Evolutionary conservation across 1,140 invertebrate species (phyloP), one percentile per base, ranked within the genome.

Genomic region (Dreissena rostriformis): DNA sequence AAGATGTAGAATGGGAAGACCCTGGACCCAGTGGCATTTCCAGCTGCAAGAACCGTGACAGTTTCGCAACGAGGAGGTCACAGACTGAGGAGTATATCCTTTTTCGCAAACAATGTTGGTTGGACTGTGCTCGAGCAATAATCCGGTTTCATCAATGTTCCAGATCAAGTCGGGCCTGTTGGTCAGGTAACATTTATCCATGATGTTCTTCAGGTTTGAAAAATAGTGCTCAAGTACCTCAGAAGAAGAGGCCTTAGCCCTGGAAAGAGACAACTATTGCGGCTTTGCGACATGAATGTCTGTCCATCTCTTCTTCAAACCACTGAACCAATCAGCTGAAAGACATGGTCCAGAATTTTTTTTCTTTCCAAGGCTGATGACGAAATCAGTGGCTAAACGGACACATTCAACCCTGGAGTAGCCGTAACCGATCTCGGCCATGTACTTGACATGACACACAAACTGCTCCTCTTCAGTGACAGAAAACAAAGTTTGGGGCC

Each of bases 281-380:
- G 96, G 96, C 96, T 97, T 96, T 96, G 96, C 95, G 96, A 97
- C 94, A 7, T n/a, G 10, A 11, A 97, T 96, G 96, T 96, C 24
- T 28, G 68, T 6, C 12, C 51, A 19, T 7, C 68, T 26, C 11
- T 7, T n/a, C n/a, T n/a, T n/a, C n/a, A n/a, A n/a, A n/a, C n/a
- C n/a, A n/a, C n/a, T n/a, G n/a, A n/a, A n/a, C n/a, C n/a, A n/a
- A n/a, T n/a, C n/a, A n/a, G n/a, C n/a, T n/a, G n/a, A n/a, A n/a
- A n/a, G n/a, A n/a, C 51, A 15, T 6, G 57, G n/a, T 29, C 49
- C 57, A 76, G 39, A n/a, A 28, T 26, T 19, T 6, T 63, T 24
- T 22, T 76, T 76, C 39, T 63, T 63, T 17, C 22, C 14, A 63
- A 22, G 19, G 26, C 10, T 63, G 15, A n/a, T n/a, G n/a, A n/a